Percentiles rank a stretch among this genome's conserved stretches.
Evolutionary conservation across 1,140 invertebrate genomes (phyloP).

Genomic region (Cotesia vestalis): DNA sequence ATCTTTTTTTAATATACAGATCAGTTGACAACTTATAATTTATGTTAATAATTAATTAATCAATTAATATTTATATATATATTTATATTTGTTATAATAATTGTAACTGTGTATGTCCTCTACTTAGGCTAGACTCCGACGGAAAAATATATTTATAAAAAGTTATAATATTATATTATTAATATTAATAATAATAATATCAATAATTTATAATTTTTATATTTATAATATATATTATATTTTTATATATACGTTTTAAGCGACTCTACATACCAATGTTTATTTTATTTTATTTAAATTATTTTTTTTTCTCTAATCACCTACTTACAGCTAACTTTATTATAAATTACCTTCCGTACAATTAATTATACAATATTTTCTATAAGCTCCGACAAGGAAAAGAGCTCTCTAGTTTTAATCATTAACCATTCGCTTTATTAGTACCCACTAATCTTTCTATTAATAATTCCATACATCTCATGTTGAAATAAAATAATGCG

Average conservation of each 20-base stretch:
- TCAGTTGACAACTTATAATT: constrained; percentile 49
- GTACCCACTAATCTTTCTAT: constrained; percentile 46
- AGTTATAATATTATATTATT: constrained; percentile 63
- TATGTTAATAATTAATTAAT: constrained; percentile 57
- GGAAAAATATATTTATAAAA: constrained; percentile 69
- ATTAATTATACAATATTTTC: constrained; percentile 20
- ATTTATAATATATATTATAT: too few species aligned
- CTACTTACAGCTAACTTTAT: constrained; percentile 57
- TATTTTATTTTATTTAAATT: not conserved
- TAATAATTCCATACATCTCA: constrained; percentile 48
- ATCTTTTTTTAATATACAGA: constrained; percentile 43
- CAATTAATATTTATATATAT: too few species aligned
- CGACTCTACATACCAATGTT: constrained; percentile 54
- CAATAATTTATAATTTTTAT: too few species aligned
- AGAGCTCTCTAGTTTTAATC: constrained; percentile 24
- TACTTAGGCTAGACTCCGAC: constrained; percentile 66
- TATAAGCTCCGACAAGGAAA: constrained; percentile 35
- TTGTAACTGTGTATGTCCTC: constrained; percentile 62
- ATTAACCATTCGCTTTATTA: constrained; percentile 39
- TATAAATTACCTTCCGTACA: constrained; percentile 42
- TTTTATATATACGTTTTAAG: constrained; percentile 58
- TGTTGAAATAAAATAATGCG: constrained; percentile 50
- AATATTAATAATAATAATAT: constrained; percentile 34
- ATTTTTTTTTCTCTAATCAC: constrained; percentile 52
- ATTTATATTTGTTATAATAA: constrained; percentile 46